A percentile compares a stretch with the other conserved stretches of the same genome.
Conservation (phyloP, 2,888 invertebrate genomes). For the Danaus chrysippus region DNA sequence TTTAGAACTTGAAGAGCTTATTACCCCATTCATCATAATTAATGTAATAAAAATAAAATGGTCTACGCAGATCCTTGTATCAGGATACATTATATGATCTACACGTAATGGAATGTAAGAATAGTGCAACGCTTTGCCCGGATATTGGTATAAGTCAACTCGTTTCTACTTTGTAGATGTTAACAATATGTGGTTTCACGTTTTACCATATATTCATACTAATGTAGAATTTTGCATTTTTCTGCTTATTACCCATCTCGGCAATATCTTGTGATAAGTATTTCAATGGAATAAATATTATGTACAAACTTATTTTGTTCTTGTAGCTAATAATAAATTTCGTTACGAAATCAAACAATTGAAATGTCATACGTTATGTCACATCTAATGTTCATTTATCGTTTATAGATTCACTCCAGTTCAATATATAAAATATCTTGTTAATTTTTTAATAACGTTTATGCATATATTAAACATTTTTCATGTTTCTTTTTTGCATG, state of each 20-base stretch:
- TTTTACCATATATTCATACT: constrained; percentile 7
- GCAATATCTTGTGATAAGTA: no score
- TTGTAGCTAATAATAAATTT: no score
- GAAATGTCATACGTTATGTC: no score
- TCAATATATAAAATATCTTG: no score
- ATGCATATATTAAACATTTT: no score
- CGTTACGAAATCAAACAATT: no score
- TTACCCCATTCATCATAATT: constrained; percentile 15
- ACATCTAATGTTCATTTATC: no score
- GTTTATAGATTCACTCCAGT: no score
- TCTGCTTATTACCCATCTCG: neutral
- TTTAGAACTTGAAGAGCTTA: constrained; percentile 21
- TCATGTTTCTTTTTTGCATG: no score
- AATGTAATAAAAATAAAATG: constrained; percentile 18
- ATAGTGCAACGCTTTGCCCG: constrained; percentile 47
- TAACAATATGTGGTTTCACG: constrained; percentile 30
- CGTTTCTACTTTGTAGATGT: constrained; percentile 22
- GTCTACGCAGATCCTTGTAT: constrained; percentile 33
- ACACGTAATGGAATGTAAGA: constrained; percentile 47
- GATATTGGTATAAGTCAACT: constrained; percentile 38
- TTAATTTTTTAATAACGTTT: no score
- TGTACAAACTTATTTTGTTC: no score
- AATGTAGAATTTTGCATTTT: neutral
- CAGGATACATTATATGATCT: constrained; percentile 24
- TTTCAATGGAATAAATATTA: no score